These are phyloP conservation scores for Euwallacea similis DNA, from an alignment of 1,140 invertebrate genomes.

Conservation along the genomic window DNA sequence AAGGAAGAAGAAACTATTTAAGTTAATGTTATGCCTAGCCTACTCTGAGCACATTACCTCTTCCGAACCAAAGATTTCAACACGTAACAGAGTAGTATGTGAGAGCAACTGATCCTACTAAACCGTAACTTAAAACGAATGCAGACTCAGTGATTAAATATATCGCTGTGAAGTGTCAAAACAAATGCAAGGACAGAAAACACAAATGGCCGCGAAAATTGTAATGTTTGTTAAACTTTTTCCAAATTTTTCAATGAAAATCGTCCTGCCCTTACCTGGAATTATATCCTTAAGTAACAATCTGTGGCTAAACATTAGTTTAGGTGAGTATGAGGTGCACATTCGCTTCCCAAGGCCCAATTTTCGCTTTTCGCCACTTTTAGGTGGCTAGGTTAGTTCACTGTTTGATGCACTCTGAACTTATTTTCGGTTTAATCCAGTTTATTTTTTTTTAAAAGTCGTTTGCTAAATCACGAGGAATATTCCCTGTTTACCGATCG, in stretches of 20 bases:
- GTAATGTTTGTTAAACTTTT: neutral
- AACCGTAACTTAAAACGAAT: neutral
- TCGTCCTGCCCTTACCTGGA: conserved; percentile 42
- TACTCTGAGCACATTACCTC: too few species aligned
- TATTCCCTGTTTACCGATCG: too few species aligned
- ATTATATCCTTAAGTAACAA: conserved; percentile 46
- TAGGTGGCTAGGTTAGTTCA: conserved; percentile 35
- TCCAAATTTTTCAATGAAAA: conserved; percentile 14
- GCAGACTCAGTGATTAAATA: neutral
- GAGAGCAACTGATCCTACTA: neutral
- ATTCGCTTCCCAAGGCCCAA: neutral
- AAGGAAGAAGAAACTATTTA: too few species aligned
- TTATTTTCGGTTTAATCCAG: neutral
- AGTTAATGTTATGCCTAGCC: too few species aligned
- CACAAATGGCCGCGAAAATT: neutral
- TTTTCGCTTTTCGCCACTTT: neutral
- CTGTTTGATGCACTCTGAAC: conserved; percentile 37
- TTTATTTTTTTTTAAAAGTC: too few species aligned
- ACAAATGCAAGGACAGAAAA: neutral
- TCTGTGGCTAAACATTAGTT: conserved; percentile 46
- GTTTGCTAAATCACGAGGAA: too few species aligned
- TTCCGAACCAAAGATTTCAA: too few species aligned
- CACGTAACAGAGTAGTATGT: neutral
- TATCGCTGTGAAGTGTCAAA: neutral
- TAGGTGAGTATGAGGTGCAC: neutral